Evolutionary conservation across 2,113 vertebrate species (phyloP).

Genomic region (Heterotilapia buettikoferi): DNA sequence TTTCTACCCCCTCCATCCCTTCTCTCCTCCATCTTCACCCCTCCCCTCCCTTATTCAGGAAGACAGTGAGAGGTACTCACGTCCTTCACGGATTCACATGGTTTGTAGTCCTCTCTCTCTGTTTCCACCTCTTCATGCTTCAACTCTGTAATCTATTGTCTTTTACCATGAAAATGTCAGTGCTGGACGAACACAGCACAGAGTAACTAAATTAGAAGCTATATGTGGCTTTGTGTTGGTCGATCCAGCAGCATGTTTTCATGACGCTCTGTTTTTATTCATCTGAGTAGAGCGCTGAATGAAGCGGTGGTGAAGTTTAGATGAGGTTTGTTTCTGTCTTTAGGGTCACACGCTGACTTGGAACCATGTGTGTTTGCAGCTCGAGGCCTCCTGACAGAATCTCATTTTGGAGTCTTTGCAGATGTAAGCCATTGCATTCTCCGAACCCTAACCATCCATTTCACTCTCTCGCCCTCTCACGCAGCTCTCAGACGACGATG

Average conservation of each 20-base stretch:
- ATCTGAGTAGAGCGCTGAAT: neutral
- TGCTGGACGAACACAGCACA: neutral
- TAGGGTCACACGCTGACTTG: neutral
- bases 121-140: neutral
- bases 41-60: constrained; percentile 74
- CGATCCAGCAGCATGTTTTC: neutral
- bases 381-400: neutral
- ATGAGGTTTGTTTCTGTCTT: neutral
- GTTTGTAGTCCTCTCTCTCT: constrained; percentile 75
- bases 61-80: constrained; percentile 91
- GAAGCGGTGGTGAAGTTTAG: neutral
- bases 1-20: neutral
- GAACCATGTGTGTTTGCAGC: neutral
- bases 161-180: neutral
- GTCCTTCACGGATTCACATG: constrained; percentile 79
- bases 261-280: neutral
- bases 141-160: neutral
- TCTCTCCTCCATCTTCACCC: constrained; percentile 1
- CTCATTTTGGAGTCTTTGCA: neutral
- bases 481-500: constrained; percentile 92
- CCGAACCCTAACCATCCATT: constrained; percentile 1
- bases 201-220: neutral
- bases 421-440: neutral
- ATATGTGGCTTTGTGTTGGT: neutral
- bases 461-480: constrained; percentile 46